phyloP scores from a whole-genome alignment of 1,140 invertebrate species.

The Bombus pascuorum region DNA sequence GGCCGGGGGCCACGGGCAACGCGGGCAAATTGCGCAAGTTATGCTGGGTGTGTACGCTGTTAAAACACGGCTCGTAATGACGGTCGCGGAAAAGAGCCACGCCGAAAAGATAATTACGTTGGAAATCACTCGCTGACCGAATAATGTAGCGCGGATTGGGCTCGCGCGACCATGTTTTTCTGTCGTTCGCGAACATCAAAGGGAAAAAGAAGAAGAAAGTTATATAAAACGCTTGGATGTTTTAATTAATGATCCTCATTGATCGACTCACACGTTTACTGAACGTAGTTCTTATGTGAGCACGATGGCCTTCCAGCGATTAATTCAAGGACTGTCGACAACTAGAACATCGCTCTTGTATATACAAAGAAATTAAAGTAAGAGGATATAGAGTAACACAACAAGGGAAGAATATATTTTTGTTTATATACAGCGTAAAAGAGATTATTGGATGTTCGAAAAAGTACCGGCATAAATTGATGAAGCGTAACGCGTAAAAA shows the following conservation, averaged over 20 bases:
- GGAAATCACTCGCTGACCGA: constrained; percentile 39
- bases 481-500: too few relatives aligned
- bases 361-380: too few relatives aligned
- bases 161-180: not conserved
- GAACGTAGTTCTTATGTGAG: not conserved
- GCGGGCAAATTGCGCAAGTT: constrained; percentile 62
- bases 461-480: too few relatives aligned
- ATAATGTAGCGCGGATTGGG: not conserved
- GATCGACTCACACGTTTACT: not conserved
- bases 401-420: too few relatives aligned
- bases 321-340: not conserved
- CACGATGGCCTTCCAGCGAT: not conserved
- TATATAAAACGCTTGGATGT: constrained; percentile 22
- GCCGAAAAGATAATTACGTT: constrained; percentile 58
- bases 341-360: too few relatives aligned
- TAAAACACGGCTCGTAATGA: constrained; percentile 51
- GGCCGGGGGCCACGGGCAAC: constrained; percentile 58
- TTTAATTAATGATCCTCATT: constrained; percentile 38
- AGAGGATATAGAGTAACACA: too few relatives aligned
- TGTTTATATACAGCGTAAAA: too few relatives aligned
- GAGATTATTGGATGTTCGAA: too few relatives aligned
- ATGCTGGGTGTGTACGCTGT: constrained; percentile 50
- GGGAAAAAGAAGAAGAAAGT: not conserved
- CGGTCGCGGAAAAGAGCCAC: constrained; percentile 41
- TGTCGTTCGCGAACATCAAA: not conserved